Evolutionary conservation across 1,140 invertebrate genomes (phyloP), one percentile per base, ranked within the genome.

Genomic region (Zaprionus taronus): DNA sequence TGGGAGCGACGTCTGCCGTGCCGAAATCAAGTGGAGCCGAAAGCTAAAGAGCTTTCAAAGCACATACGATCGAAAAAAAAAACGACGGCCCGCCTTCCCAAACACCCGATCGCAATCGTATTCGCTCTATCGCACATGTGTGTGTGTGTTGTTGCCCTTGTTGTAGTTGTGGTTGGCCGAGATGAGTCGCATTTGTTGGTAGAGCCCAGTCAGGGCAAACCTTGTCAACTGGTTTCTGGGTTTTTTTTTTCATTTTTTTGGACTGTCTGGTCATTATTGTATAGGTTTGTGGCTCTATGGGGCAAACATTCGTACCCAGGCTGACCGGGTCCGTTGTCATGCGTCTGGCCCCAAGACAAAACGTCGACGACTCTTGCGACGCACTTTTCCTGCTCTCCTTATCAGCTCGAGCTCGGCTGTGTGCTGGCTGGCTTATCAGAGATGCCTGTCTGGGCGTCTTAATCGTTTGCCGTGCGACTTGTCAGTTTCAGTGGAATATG

Each of bases 11-110:
- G 31, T 17, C 31, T 58, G 55, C 28, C 34, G 28, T 34, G 15
- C 49, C 67, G 63, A 53, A 65, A 77, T 26, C 24, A 26, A 26
- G 24, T 26, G 5, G 24, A 26, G 15, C 49, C 67, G 63, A 53
- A 65, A 77, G 69, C 57, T 71, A 47, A 41, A 76, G 58, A 84
- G 81, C 81, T 84, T 81, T 77, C 0, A 71, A 82, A 82, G 65
- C 80, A 70, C 80, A 66, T n/a, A 57, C 28, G 24, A 31, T 26
- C 53, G 53, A 24, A 11, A 17, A 24, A 11, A 17, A 9, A 17
- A 47, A n/a, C 41, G 41, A 47, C 6, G 5, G 4, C 47, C 7
- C 47, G 12, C 47, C 12, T 5, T 15, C 38, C 14, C 47, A 51
- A 11, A 17, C 47, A 22, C 9, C 31, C 62, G 41, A 57, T 56